Evolutionary conservation across 2,888 invertebrate species (phyloP).

Genomic region (Zhuqinia jingwanae): DNA sequence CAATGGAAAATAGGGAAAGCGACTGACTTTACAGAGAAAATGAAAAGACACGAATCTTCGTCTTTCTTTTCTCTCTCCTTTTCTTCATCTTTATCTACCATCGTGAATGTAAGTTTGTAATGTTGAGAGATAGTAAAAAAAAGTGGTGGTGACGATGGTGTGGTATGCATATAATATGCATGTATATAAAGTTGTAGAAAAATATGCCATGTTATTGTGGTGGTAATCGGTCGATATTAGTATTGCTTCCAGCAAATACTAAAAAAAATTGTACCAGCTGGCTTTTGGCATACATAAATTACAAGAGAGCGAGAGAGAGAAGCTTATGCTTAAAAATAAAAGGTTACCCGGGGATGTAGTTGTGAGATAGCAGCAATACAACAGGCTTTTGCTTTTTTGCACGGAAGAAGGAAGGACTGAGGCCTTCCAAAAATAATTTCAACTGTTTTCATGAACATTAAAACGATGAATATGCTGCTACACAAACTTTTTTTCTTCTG

Average conservation of each 20-base stretch:
- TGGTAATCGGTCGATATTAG: background rate
- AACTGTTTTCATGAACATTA: conserved; percentile 16
- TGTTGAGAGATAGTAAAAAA: too few species aligned
- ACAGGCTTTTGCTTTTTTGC: too few species aligned
- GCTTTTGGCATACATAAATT: conserved; percentile 70
- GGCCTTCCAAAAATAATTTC: background rate
- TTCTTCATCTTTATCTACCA: background rate
- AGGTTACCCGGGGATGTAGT: background rate
- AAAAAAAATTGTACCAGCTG: conserved; percentile 47
- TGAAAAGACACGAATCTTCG: conserved; percentile 1
- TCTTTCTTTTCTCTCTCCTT: background rate
- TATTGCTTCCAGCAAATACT: background rate
- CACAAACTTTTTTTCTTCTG: background rate
- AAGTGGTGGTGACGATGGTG: background rate
- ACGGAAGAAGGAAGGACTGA: conserved; percentile 10
- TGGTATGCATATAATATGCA: background rate
- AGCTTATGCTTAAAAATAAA: conserved; percentile 46
- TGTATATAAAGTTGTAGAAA: background rate
- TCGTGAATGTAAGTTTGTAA: too few species aligned
- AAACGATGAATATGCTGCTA: background rate
- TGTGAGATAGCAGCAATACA: background rate
- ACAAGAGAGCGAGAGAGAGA: background rate
- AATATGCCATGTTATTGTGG: background rate
- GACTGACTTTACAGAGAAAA: conserved; percentile 26
- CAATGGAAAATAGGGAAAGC: conserved; percentile 9